Evolutionary conservation across 1,140 invertebrate genomes (phyloP).

Genomic region (Bombus sylvicola): DNA sequence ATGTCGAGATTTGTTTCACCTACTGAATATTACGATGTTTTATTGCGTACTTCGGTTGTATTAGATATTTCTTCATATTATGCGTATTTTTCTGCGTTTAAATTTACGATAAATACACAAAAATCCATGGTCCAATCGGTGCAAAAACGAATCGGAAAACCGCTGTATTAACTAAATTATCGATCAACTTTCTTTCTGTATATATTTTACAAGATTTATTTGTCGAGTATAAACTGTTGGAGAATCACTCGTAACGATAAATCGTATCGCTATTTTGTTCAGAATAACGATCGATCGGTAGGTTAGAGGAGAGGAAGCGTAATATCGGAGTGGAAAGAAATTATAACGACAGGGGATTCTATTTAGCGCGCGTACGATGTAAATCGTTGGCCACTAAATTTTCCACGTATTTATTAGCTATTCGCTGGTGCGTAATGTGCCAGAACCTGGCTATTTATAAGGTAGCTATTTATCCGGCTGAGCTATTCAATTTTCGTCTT

Average conservation of each 20-base stretch:
- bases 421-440: constrained; percentile 15
- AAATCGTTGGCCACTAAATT: constrained; percentile 31
- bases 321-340: neutral
- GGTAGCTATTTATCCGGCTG: neutral
- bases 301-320: neutral
- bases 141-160: no score
- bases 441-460: constrained; percentile 20
- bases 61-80: no score
- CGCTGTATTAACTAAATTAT: neutral
- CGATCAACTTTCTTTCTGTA: neutral
- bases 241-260: neutral
- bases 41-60: no score
- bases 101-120: no score
- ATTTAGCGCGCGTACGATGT: constrained; percentile 2
- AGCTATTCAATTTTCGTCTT: constrained; percentile 28
- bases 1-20: no score
- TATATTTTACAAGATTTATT: neutral
- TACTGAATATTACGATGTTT: no score
- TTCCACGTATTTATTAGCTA: constrained; percentile 27
- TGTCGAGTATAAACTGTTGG: neutral
- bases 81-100: no score
- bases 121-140: no score
- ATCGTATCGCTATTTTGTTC: neutral
- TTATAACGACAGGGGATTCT: neutral
- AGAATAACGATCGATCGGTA: neutral